phyloP scores from a whole-genome alignment of 53 echinoderm and acorn worm species.

The Patiria pectinifera region DNA sequence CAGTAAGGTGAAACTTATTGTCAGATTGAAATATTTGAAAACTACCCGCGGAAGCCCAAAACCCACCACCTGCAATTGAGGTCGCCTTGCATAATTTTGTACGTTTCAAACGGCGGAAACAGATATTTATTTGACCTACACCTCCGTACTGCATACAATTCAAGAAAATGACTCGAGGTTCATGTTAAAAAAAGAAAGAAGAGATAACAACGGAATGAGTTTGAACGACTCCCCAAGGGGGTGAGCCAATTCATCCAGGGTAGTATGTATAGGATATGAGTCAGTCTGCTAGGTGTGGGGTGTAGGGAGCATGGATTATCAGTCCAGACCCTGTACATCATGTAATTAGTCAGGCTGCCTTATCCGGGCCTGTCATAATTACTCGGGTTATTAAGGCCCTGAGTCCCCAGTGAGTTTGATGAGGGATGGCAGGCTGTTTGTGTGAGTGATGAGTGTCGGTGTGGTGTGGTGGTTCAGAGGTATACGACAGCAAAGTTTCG shows the following conservation, averaged over 20 bases:
- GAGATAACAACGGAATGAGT: not conserved
- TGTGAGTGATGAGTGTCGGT: too few species aligned
- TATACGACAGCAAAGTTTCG: not conserved
- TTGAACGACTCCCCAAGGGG: not conserved
- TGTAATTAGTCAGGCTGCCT: slow-evolving; percentile 55
- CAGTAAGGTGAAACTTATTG: too few species aligned
- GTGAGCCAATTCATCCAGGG: slow-evolving; percentile 33
- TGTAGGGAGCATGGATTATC: slow-evolving; percentile 22
- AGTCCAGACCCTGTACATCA: slow-evolving; percentile 54
- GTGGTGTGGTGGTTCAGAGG: too few species aligned
- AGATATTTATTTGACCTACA: too few species aligned
- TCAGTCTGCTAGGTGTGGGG: slow-evolving; percentile 54
- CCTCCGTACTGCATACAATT: not conserved
- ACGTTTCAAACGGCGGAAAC: too few species aligned
- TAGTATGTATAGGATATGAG: slow-evolving; percentile 47
- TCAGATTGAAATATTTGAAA: too few species aligned
- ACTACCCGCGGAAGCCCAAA: too few species aligned
- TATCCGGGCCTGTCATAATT: slow-evolving; percentile 45
- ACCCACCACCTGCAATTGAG: too few species aligned
- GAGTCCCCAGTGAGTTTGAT: slow-evolving; percentile 38
- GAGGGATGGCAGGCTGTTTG: not conserved
- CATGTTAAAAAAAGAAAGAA: not conserved
- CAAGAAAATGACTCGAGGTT: not conserved
- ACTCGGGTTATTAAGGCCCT: slow-evolving; percentile 35
- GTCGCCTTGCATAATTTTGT: too few species aligned